A percentile compares a stretch with the other conserved stretches of the same genome.
These are phyloP conservation scores for Aphelenchoides bicaudatus DNA, from an alignment of 2,888 invertebrate species.

Conservation along the genomic window DNA sequence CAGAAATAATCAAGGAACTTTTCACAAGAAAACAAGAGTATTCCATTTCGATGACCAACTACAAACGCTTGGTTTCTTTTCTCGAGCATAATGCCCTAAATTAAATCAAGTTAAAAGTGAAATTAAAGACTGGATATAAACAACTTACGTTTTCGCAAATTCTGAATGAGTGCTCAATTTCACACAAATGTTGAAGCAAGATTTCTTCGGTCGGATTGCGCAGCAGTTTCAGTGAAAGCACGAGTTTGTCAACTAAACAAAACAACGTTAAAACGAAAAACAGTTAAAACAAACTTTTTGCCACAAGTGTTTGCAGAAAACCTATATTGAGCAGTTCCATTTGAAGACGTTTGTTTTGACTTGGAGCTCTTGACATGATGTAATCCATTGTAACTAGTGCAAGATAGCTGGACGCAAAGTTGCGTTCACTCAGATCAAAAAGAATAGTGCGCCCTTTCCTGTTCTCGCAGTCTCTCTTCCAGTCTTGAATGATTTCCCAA, in stretches of 20 bases:
- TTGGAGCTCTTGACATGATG: slow-evolving; percentile 30
- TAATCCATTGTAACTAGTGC: slow-evolving; percentile 51
- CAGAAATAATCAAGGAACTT: slow-evolving; percentile 32
- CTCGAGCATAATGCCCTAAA: slow-evolving; percentile 43
- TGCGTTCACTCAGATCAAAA: slow-evolving; percentile 32
- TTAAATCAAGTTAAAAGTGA: background rate
- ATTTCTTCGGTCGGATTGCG: slow-evolving; percentile 13
- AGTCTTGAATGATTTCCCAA: slow-evolving; percentile 47
- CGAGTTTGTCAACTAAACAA: slow-evolving; percentile 34
- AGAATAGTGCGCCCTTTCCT: slow-evolving; percentile 16
- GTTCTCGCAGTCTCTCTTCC: slow-evolving; percentile 26
- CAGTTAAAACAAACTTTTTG: slow-evolving; percentile 37
- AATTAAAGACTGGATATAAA: background rate
- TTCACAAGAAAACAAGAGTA: slow-evolving; percentile 39
- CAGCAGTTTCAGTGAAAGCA: slow-evolving; percentile 1
- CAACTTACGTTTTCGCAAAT: slow-evolving; percentile 44
- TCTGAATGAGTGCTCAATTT: slow-evolving; percentile 48
- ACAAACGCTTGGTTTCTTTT: slow-evolving; percentile 53
- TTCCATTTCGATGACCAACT: slow-evolving; percentile 43
- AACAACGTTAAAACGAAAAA: background rate
- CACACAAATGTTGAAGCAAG: slow-evolving; percentile 24
- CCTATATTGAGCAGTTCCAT: slow-evolving; percentile 48
- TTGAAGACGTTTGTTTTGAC: slow-evolving; percentile 40
- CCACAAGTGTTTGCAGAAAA: slow-evolving; percentile 46
- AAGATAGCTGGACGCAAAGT: slow-evolving; percentile 35